Conservation (phyloP, 1,140 invertebrate species). For the Bombus difficillimus region DNA sequence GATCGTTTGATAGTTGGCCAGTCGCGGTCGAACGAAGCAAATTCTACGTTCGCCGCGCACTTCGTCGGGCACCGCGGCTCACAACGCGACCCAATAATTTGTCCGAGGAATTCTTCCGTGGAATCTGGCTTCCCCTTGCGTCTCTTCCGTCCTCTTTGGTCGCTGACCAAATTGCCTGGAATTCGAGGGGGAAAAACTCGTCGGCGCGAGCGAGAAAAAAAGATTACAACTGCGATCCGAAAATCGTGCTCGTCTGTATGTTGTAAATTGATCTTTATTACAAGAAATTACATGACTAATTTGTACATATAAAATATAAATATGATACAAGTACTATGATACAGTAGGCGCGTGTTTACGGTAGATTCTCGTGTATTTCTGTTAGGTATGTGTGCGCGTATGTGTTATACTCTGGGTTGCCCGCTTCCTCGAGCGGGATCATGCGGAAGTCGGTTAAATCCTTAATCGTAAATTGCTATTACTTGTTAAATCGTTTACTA, state of each 20-base stretch:
- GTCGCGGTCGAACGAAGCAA: slow-evolving; percentile 57
- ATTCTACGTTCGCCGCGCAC: slow-evolving; percentile 58
- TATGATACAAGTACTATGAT: slow-evolving; percentile 82
- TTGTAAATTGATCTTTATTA: slow-evolving; percentile 83
- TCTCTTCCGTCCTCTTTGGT: slow-evolving; percentile 15
- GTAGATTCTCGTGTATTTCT: slow-evolving; percentile 12
- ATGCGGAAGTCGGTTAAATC: slow-evolving; percentile 64
- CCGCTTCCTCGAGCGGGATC: slow-evolving; percentile 53
- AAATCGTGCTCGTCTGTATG: background rate
- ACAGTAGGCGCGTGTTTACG: slow-evolving; percentile 74
- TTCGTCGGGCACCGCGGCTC: slow-evolving; percentile 37
- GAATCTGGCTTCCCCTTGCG: background rate
- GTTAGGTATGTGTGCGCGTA: slow-evolving; percentile 2
- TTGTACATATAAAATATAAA: slow-evolving; percentile 84
- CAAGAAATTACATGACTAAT: slow-evolving; percentile 82
- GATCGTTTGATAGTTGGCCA: slow-evolving; percentile 5
- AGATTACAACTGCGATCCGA: no score
- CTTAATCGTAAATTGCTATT: slow-evolving; percentile 55
- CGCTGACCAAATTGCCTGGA: background rate
- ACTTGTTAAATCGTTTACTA: slow-evolving; percentile 55
- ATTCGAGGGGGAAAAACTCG: slow-evolving; percentile 27
- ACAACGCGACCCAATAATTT: slow-evolving; percentile 54
- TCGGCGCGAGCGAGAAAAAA: background rate
- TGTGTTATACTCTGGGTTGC: background rate
- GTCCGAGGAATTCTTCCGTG: slow-evolving; percentile 55